Evolutionary conservation across 2,113 vertebrate genomes (phyloP).

Genomic region (Hiodon alosoides): DNA sequence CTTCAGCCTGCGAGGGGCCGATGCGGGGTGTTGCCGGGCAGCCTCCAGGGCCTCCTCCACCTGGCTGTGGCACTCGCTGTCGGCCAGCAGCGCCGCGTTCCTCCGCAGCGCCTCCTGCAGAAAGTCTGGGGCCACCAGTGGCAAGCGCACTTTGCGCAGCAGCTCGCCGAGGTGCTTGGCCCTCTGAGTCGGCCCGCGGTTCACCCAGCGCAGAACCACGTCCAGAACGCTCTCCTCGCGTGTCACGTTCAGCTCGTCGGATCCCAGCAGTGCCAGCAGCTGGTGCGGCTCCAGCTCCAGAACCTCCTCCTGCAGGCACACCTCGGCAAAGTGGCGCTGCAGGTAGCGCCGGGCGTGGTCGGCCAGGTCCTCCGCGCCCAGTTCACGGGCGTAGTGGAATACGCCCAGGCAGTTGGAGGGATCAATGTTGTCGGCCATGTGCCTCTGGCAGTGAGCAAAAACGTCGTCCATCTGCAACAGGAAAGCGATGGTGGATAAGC

Average conservation of each 20-base stretch:
- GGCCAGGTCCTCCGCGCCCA: slow-evolving; percentile 71
- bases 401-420: slow-evolving; percentile 82
- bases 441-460: slow-evolving; percentile 70
- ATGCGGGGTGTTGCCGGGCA: slow-evolving; percentile 55
- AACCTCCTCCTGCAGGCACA: slow-evolving; percentile 83
- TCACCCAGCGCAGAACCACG: slow-evolving; percentile 79
- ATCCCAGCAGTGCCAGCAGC: slow-evolving; percentile 71
- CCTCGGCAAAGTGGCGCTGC: slow-evolving; percentile 78
- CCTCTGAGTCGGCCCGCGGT: slow-evolving; percentile 55
- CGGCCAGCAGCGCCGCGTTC: slow-evolving; percentile 59
- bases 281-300: slow-evolving; percentile 74
- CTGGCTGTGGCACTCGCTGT: slow-evolving; percentile 6
- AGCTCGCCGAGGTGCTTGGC: slow-evolving; percentile 65
- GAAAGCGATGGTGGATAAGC: slow-evolving; percentile 72
- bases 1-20: slow-evolving; percentile 63
- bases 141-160: slow-evolving; percentile 74
- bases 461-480: slow-evolving; percentile 84
- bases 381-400: slow-evolving; percentile 76
- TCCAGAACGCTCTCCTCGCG: slow-evolving; percentile 82
- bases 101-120: slow-evolving; percentile 73
- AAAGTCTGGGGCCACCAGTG: slow-evolving; percentile 76
- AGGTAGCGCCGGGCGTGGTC: slow-evolving; percentile 70
- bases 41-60: slow-evolving; percentile 21
- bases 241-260: slow-evolving; percentile 83
- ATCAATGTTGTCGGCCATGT: slow-evolving; percentile 84